Percentiles rank a stretch among this genome's conserved stretches.
Conservation (phyloP, 2,888 invertebrate genomes). For the Parasteatoda lunata region DNA sequence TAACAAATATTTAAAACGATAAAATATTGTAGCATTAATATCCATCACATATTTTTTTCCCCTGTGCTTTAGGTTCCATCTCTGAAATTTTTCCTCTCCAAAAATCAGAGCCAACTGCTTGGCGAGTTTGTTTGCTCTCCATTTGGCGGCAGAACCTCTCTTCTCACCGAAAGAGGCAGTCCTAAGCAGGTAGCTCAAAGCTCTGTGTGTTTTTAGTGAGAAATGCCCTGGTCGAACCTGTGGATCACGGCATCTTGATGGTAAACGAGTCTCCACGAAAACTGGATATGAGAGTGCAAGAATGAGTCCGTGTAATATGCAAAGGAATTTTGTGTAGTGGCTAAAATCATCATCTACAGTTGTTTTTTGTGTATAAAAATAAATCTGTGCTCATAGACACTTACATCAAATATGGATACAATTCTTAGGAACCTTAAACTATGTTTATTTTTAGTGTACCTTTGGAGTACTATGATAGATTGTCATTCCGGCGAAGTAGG, state of each 20-base stretch:
- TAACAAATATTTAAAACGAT: too few species aligned
- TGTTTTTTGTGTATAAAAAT: conserved; percentile 17
- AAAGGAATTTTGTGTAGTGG: conserved; percentile 9
- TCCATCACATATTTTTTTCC: not conserved
- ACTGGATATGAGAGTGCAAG: conserved; percentile 35
- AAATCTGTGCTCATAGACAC: not conserved
- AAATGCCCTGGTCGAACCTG: conserved; percentile 54
- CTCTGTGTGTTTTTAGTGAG: conserved; percentile 35
- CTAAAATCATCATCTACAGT: conserved; percentile 25
- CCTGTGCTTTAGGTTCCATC: not conserved
- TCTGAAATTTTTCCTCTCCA: not conserved
- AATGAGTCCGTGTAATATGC: not conserved
- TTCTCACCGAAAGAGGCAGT: conserved; percentile 16
- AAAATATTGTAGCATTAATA: too few species aligned
- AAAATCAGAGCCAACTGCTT: not conserved
- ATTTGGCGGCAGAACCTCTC: not conserved
- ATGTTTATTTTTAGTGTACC: conserved; percentile 56
- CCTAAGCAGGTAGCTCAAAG: conserved; percentile 54
- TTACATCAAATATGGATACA: conserved; percentile 38
- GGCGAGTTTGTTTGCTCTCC: not conserved
- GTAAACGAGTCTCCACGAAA: conserved; percentile 19
- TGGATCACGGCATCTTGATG: conserved; percentile 48
- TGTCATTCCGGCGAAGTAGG: conserved; percentile 49
- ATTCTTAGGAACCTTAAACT: conserved; percentile 43
- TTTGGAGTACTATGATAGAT: conserved; percentile 54